phyloP scores from a whole-genome alignment of 2,888 invertebrate genomes.

The Stramonita haemastoma region DNA sequence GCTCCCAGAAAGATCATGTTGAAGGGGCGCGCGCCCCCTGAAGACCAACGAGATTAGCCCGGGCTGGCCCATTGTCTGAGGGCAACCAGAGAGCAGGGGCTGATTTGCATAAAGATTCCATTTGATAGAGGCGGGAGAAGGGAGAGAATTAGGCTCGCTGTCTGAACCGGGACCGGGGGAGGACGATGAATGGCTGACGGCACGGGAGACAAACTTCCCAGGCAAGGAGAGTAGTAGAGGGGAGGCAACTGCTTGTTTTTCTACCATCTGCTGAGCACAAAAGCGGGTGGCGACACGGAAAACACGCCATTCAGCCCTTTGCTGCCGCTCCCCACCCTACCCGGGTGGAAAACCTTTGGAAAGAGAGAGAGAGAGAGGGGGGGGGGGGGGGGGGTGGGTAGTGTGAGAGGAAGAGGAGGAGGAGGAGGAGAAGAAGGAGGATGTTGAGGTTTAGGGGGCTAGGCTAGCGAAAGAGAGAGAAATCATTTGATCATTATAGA shows the following conservation, averaged over 20 bases:
- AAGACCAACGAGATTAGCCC: conserved; percentile 36
- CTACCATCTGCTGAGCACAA: conserved; percentile 44
- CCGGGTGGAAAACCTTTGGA: neutral
- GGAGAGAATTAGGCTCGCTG: conserved; percentile 37
- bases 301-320: neutral
- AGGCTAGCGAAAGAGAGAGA: neutral
- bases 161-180: neutral
- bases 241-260: conserved; percentile 41
- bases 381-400: too few relatives aligned
- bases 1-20: conserved; percentile 21
- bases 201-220: conserved; percentile 21
- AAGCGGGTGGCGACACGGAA: conserved; percentile 28
- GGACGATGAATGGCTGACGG: conserved; percentile 12
- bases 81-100: conserved; percentile 7
- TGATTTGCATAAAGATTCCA: conserved; percentile 45
- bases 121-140: conserved; percentile 41
- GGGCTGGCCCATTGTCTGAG: conserved; percentile 39
- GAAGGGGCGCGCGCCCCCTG: conserved; percentile 7
- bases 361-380: neutral
- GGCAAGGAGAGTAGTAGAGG: conserved; percentile 8
- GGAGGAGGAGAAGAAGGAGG: neutral
- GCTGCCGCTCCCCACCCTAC: neutral
- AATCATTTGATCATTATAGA: conserved; percentile 46
- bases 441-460: neutral
- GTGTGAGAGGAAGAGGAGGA: neutral